Evolutionary conservation across 2,797 vertebrate genomes (phyloP).

Genomic region (Alauda arvensis): DNA sequence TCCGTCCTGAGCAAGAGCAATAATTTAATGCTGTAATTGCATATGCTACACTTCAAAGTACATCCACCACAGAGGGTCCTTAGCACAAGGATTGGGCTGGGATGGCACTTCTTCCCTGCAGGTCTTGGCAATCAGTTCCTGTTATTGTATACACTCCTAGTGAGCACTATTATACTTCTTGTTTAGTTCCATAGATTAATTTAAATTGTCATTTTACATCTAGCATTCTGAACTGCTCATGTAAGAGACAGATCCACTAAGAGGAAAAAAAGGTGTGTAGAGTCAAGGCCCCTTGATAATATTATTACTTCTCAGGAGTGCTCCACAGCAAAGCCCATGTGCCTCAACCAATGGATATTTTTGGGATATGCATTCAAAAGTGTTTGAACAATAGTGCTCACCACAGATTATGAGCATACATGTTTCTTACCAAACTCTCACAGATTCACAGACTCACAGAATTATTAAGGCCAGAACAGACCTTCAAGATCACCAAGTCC

Average conservation of each 20-base stretch:
- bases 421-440: neutral
- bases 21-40: neutral
- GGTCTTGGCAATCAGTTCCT: neutral
- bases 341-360: neutral
- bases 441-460: neutral
- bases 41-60: neutral
- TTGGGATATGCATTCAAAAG: neutral
- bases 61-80: neutral
- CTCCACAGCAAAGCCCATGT: neutral
- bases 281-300: neutral
- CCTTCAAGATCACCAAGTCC: neutral
- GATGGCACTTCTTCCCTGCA: neutral
- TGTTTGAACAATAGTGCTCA: neutral
- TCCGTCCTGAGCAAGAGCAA: neutral
- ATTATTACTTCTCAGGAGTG: neutral
- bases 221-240: neutral
- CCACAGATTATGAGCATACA: neutral
- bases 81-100: neutral
- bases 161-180: neutral
- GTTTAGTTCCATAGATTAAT: neutral
- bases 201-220: neutral
- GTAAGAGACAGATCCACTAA: neutral
- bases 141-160: neutral
- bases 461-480: neutral
- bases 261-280: rapidly evolving